Evolutionary conservation across 2,888 invertebrate genomes (phyloP), one percentile per base, ranked within the genome.

Genomic region (Nomada ruficornis): DNA sequence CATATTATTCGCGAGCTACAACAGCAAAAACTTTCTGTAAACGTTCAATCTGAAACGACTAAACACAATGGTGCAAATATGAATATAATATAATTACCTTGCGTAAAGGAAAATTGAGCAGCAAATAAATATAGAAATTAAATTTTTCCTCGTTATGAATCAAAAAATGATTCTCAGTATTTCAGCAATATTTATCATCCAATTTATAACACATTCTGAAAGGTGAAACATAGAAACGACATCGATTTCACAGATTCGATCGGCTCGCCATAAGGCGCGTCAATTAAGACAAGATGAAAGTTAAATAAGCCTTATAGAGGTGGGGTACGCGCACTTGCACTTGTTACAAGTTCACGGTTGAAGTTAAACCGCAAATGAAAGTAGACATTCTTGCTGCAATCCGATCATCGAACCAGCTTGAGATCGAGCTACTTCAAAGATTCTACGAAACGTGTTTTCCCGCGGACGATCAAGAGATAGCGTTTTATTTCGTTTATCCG

Each of bases 321-420:
- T 15, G 18, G 15, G 18, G 55, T 47, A 54, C 18, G 70, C 65
- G 65, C 68, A 80, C 80, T 84, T 80, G 84, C 83, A 82, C 83
- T 74, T 65, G 76, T 20, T 26, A 57, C 20, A 63, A 78, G 77
- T 84, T 84, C 76, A 74, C 60, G 64, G 72, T 36, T 44, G 26
- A 77, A 63, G 59, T 76, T 26, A 47, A 42, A 67, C 52, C 70
- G 75, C 62, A 60, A 84, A 85, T 78, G 86, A 86, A 86, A 86
- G 86, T 84, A 80, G 70, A 60, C 71, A 82, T 76, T 84, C 84
- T 78, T 70, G 57, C 54, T 18, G 23, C 26, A 26, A 54, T 59
- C 69, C 42, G 77, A 68, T 65, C 72, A 82, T 81, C 65, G 80
- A 80, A 71, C 64, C 44, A 44, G 54, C 54, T 77, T 44, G 71